Base-by-base conservation (phyloP, 2,797 vertebrate genomes). In the Enteromius afrohamiltoni region DNA sequence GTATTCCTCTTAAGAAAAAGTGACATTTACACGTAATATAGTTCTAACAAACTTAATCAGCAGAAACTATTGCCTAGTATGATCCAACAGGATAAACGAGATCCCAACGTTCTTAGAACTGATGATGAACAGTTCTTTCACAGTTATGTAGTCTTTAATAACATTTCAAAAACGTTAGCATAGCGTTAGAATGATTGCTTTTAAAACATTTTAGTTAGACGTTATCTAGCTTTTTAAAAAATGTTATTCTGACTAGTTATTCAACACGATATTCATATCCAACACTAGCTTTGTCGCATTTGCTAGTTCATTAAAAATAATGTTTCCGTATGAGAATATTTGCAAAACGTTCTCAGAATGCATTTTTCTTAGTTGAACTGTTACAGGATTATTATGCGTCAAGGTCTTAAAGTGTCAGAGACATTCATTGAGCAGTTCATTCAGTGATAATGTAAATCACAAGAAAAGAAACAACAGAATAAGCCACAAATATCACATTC, bases 401-500 rank as follows among this genome's bases (percentile, higher is more conserved):
- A 34, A 76, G 34, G 34, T 8, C 16, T n/a, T 68, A 31, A 53
- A 49, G 47, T 34, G 7, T 10, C 4, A 1, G 67, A 47, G 60
- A 37, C 29, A 37, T 8, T 53, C 45, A 68, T 3, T 79, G 45
- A 51, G 42, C 0, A 19, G 10, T 26, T 58, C 6, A 42, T 77
- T 71, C 34, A 31, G 47, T 49, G 1, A 53, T n/a, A 21, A 14
- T 29, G 13, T 55, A 68, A 81, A 68, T 29, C 6, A 83, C 85
- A 89, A 69, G 67, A 88, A 89, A 49, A 49, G 14, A 26, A 49
- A 71, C 14, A 10, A 65, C 3, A 6, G 10, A 76, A 55, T 14
- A 62, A 64, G 11, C 16, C 45, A 67, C 13, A 79, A 11, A 79
- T 23, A 23, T 79, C 21, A 68, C 45, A 53, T 53, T 68, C 47